Percentiles rank a stretch among this genome's conserved stretches.
Evolutionary conservation across 2,113 vertebrate genomes (phyloP).

Genomic region (Heptranchias perlo): DNA sequence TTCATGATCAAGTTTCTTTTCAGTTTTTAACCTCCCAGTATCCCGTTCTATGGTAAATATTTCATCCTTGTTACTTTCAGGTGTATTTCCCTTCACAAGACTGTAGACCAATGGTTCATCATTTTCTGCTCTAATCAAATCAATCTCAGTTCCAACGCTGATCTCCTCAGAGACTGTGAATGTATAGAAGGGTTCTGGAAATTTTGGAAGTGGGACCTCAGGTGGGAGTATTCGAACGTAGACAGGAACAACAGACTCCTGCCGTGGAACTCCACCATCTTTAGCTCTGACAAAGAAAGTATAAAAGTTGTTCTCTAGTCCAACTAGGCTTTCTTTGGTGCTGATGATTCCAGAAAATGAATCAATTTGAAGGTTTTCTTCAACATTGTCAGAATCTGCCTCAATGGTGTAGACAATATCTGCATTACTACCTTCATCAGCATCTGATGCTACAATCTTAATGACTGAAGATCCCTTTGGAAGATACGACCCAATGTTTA

Average conservation of each 20-base stretch:
- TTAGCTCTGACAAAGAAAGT: conserved; percentile 82
- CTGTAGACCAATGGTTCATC: conserved; percentile 67
- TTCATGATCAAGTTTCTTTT: conserved; percentile 87
- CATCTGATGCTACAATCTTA: conserved; percentile 81
- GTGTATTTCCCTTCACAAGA: conserved; percentile 77
- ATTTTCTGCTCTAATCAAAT: conserved; percentile 72
- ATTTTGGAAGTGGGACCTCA: conserved; percentile 73
- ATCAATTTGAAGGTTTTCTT: conserved; percentile 89
- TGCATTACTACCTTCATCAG: conserved; percentile 91
- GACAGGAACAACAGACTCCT: conserved; percentile 76
- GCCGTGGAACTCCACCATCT: conserved; percentile 76
- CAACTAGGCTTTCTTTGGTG: conserved; percentile 91
- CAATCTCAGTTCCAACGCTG: conserved; percentile 81
- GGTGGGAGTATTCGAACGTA: conserved; percentile 79
- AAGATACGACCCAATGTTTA: conserved; percentile 71
- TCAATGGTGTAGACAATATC: conserved; percentile 81
- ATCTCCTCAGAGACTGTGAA: conserved; percentile 78
- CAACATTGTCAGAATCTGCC: conserved; percentile 76
- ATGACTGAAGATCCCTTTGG: conserved; percentile 76
- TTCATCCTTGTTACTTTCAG: conserved; percentile 85
- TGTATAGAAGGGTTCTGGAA: conserved; percentile 82
- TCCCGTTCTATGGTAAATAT: conserved; percentile 80
- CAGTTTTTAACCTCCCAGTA: conserved; percentile 78
- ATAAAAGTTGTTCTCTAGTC: conserved; percentile 84
- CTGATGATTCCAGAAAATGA: conserved; percentile 72